Conservation (phyloP, 2,888 invertebrate genomes). For the Cremastobaeus sp. region DNA sequence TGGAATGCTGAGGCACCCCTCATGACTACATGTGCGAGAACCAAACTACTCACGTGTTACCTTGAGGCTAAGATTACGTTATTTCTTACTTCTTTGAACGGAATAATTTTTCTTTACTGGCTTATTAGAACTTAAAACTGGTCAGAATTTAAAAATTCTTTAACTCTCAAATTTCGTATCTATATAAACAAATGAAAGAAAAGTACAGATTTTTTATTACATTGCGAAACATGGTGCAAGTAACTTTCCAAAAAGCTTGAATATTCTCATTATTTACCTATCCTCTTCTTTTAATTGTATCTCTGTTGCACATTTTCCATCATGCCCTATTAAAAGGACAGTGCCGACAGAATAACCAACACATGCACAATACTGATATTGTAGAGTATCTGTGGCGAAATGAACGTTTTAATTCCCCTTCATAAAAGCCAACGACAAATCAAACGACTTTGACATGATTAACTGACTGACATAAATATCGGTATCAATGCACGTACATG, state of each 20-base stretch:
- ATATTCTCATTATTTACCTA: constrained; percentile 56
- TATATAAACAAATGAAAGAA: too few relatives aligned
- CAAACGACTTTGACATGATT: constrained; percentile 78
- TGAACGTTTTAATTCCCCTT: constrained; percentile 78
- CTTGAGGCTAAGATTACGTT: too few relatives aligned
- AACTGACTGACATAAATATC: constrained; percentile 77
- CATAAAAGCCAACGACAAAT: constrained; percentile 78
- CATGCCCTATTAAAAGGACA: constrained; percentile 56
- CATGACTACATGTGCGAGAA: too few relatives aligned
- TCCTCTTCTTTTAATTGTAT: constrained; percentile 3
- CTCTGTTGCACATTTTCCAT: constrained; percentile 17
- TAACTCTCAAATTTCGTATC: too few relatives aligned
- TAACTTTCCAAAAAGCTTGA: constrained; percentile 75
- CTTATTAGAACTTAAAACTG: too few relatives aligned
- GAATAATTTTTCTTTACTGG: too few relatives aligned
- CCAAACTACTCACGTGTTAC: too few relatives aligned
- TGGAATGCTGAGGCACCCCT: too few relatives aligned
- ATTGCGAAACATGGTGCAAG: too few relatives aligned
- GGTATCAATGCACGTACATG: constrained; percentile 77
- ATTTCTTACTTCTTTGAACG: too few relatives aligned
- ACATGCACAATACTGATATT: constrained; percentile 70
- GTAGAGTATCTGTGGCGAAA: constrained; percentile 77
- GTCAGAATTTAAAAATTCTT: too few relatives aligned
- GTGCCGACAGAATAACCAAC: constrained; percentile 73
- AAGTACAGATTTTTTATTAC: too few relatives aligned